These are phyloP conservation scores for Macropus fuliginosus DNA, from an alignment of 2,797 vertebrate species.

Conservation along the genomic window DNA sequence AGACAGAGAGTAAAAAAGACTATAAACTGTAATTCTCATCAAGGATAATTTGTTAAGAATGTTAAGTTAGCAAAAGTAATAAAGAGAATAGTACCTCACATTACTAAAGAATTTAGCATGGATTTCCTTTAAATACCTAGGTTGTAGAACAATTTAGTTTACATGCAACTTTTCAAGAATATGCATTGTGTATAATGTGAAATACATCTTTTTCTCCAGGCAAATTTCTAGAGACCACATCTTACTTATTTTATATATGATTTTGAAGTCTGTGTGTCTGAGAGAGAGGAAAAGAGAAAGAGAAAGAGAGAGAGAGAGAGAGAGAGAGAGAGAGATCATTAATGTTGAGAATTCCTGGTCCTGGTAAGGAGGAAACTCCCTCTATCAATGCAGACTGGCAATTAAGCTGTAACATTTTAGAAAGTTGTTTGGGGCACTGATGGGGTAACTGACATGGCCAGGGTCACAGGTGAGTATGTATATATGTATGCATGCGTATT, in stretches of 20 bases:
- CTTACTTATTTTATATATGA: neutral
- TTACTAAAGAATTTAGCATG: neutral
- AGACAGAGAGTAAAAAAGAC: neutral
- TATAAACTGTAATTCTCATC: neutral
- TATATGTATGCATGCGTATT: neutral
- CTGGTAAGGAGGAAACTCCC: neutral
- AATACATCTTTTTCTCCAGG: rapidly evolving
- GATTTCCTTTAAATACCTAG: neutral
- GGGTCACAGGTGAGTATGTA: neutral
- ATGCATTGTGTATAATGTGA: rapidly evolving
- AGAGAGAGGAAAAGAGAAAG: too few relatives aligned
- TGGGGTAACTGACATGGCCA: neutral
- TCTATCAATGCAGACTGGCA: neutral
- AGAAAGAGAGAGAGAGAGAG: too few relatives aligned
- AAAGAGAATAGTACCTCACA: neutral
- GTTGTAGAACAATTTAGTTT: too few relatives aligned
- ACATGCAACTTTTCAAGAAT: neutral
- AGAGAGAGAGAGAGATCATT: neutral
- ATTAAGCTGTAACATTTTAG: neutral
- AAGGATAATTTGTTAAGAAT: neutral
- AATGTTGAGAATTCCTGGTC: neutral
- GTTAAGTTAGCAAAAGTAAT: neutral
- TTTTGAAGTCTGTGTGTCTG: neutral
- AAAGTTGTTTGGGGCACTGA: neutral
- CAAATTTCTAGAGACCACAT: neutral